Evolutionary conservation across 2,113 vertebrate genomes (phyloP), one percentile per base, ranked within the genome.

Genomic region (Hoplias malabaricus): DNA sequence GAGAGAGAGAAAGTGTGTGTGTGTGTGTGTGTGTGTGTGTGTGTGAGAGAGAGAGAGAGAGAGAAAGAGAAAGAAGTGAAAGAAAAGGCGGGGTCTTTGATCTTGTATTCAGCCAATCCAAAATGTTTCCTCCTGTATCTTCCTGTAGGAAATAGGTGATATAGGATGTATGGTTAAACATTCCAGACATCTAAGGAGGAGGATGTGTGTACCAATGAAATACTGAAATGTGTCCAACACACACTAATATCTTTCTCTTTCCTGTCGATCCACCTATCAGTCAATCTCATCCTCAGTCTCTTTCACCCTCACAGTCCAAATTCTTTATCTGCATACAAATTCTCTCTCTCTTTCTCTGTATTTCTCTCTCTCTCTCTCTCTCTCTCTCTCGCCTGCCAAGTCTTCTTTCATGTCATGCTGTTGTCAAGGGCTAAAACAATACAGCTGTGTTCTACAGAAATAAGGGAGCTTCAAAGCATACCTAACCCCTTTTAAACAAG

Each of bases 341-440:
- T 23, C 27, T 59, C 59, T 76, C 27, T 5, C 25, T n/a, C 25
- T 31, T 33, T 50, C 14, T 73, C 36, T 43, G 4, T 40, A 27
- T 77, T 33, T 21, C 23, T 23, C 66, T 48, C n/a, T 38, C 62
- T 40, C 14, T 9, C 56, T 85, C 10, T 81, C 73, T 50, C 38
- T 62, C 43, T 67, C 43, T 23, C 6, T 34, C 48, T 29, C 43
- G 73, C 40, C 36, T 75, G 72, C 83, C 89, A 87, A 92, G 91
- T 91, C 91, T 92, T 92, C 90, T 43, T 80, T 89, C 84, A 87
- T 90, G 89, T 90, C 89, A 91, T 50, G 84, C 87, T 81, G 87
- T 86, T 88, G 89, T 90, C 90, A 90, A 69, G 87, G 84, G 86
- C 87, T 93, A 92, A 95, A 93, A 86, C 84, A 90, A 87, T 89